Evolutionary conservation across 2,888 invertebrate genomes (phyloP).

Genomic region (Andrena marginata): DNA sequence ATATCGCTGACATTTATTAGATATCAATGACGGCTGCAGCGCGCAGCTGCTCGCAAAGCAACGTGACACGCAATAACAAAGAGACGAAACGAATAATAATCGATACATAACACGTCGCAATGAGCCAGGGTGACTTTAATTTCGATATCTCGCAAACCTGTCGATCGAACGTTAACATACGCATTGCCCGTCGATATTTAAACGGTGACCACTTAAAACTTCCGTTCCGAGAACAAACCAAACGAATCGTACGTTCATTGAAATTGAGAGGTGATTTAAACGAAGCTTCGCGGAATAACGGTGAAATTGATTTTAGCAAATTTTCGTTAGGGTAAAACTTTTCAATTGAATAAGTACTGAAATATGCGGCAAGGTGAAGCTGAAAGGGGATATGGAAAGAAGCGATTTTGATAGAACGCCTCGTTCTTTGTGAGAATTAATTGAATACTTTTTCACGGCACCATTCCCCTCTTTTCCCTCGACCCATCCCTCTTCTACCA

Average conservation of each 20-base stretch:
- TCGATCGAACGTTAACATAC: not conserved
- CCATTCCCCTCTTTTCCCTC: not conserved
- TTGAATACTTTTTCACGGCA: not conserved
- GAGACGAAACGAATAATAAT: conserved; percentile 34
- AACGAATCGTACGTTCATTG: not conserved
- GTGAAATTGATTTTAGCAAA: not conserved
- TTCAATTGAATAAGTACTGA: not conserved
- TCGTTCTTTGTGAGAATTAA: conserved; percentile 23
- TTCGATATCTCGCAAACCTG: conserved; percentile 23
- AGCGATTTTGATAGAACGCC: not conserved
- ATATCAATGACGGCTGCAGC: not conserved
- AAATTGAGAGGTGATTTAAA: not conserved
- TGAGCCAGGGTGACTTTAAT: conserved; percentile 11
- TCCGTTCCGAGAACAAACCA: not conserved
- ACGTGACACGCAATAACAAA: conserved; percentile 19
- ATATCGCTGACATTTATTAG: conserved; percentile 41
- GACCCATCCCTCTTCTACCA: not conserved
- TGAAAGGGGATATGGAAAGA: not conserved
- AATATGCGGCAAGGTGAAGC: conserved; percentile 38
- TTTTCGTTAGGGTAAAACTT: not conserved
- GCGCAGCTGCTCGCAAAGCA: conserved; percentile 38
- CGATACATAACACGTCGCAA: conserved; percentile 31
- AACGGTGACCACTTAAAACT: conserved; percentile 6
- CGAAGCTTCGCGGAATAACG: not conserved
- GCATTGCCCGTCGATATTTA: not conserved